Evolutionary conservation across 2,113 vertebrate genomes (phyloP), one percentile per base, ranked within the genome.

Genomic region (Zapus hudsonius): DNA sequence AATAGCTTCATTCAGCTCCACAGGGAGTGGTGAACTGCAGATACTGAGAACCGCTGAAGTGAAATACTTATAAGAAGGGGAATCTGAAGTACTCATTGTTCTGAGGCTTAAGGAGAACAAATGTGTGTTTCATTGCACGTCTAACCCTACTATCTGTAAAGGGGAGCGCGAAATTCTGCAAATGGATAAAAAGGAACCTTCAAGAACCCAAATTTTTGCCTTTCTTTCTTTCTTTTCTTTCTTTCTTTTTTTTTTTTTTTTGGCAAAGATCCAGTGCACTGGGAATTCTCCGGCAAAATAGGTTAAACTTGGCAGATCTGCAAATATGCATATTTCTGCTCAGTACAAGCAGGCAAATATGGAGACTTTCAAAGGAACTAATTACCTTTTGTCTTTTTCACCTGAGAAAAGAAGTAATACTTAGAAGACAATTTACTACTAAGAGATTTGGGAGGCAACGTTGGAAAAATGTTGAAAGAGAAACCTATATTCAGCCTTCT

Each of bases 1-100:
- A 90, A 69, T 87, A 69, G 61, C 42, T 55, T 86, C 81, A 61
- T 92, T 96, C 67, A 84, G 11, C 38, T 84, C 70, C 33, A 9
- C 27, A 23, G 81, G 79, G 66, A 72, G 52, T 44, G 1, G 13
- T 55, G 85, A 75, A 86, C n/a, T 83, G 36, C 27, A 36, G 55
- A 80, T 69, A 33, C 29, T 2, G 6, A 74, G 76, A 82, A 80
- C 80, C 52, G 59, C 87, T 94, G 23, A 87, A 76, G 63, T 73
- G 57, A 61, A 70, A 94, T 72, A 70, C 75, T 84, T 70, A 29
- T 0, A 69, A 93, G 75, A 72, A 94, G 64, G 38, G 64, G 64
- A 29, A 40, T 13, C 74, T 87, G 40, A 82, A 61, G 44, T 40
- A 79, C 16, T 78, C 36, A 20, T 81, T 89, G 42, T 72, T 27